Percentiles rank a stretch among this genome's conserved stretches.
Conservation (phyloP, 2,113 vertebrate species). For the Perccottus glenii region DNA sequence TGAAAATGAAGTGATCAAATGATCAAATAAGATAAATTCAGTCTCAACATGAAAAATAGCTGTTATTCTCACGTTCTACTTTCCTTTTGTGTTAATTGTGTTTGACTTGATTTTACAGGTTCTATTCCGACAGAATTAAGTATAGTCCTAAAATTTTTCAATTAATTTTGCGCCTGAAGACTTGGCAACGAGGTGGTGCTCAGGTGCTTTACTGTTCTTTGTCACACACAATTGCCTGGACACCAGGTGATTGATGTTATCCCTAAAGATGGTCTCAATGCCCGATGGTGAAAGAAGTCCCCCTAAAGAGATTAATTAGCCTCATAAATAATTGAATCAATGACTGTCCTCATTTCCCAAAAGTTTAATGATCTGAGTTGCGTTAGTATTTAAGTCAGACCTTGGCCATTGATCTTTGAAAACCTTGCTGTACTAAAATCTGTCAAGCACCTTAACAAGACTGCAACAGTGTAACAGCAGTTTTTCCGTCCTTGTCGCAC, state of each 20-base stretch:
- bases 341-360: conserved; percentile 70
- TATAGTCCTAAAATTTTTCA: conserved; percentile 46
- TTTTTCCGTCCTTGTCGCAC: conserved; percentile 27
- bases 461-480: conserved; percentile 47
- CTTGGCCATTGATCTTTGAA: conserved; percentile 67
- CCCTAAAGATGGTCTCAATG: conserved; percentile 55
- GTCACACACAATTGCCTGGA: conserved; percentile 56
- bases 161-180: conserved; percentile 53
- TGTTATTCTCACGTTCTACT: conserved; percentile 4
- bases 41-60: background rate
- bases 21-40: conserved; percentile 3
- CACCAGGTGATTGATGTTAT: conserved; percentile 60
- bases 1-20: conserved; percentile 1
- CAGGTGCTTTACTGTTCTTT: conserved; percentile 62
- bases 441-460: conserved; percentile 64
- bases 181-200: conserved; percentile 38
- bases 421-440: conserved; percentile 58
- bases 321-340: conserved; percentile 78
- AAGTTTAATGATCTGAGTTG: conserved; percentile 75
- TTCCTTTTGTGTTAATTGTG: conserved; percentile 15
- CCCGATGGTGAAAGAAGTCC: conserved; percentile 48
- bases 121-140: conserved; percentile 29
- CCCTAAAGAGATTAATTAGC: conserved; percentile 75
- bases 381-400: conserved; percentile 75
- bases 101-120: conserved; percentile 27